A percentile compares a stretch with the other conserved stretches of the same genome.
These are phyloP conservation scores for Dasypolia templi DNA, from an alignment of 2,888 invertebrate species.

Conservation along the genomic window DNA sequence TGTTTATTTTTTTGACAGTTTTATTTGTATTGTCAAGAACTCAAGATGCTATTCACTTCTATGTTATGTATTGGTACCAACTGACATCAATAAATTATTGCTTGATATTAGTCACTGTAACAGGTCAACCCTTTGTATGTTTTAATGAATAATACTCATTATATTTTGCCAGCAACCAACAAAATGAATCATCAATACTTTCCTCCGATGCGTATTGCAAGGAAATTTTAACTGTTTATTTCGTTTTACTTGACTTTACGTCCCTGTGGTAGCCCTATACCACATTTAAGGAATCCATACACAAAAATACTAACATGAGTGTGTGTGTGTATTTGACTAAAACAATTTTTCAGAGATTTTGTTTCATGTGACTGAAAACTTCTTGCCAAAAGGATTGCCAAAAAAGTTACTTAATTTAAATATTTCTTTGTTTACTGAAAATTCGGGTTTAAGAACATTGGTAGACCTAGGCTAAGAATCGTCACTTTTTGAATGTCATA, in stretches of 20 bases:
- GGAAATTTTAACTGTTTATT: conserved; percentile 1
- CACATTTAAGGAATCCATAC: neutral
- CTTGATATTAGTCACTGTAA: neutral
- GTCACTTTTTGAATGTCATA: neutral
- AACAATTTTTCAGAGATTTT: neutral
- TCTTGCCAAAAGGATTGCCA: neutral
- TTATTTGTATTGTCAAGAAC: neutral
- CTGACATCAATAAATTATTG: conserved; percentile 1
- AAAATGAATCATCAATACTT: conserved; percentile 1
- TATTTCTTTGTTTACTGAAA: neutral
- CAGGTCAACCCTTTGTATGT: conserved; percentile 5
- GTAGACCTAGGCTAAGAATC: neutral
- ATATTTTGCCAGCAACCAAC: neutral
- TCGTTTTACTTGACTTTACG: neutral
- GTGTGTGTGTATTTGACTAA: too few species aligned
- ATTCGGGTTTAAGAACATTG: neutral
- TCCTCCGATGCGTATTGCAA: conserved; percentile 9
- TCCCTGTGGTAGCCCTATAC: neutral
- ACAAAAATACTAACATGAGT: neutral
- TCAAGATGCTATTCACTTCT: neutral
- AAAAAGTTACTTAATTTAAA: neutral
- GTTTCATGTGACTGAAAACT: neutral
- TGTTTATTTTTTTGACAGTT: neutral
- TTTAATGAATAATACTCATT: neutral
- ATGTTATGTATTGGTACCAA: neutral